Evolutionary conservation across 2,797 vertebrate species (phyloP).

Genomic region (Sebastes oblongus): DNA sequence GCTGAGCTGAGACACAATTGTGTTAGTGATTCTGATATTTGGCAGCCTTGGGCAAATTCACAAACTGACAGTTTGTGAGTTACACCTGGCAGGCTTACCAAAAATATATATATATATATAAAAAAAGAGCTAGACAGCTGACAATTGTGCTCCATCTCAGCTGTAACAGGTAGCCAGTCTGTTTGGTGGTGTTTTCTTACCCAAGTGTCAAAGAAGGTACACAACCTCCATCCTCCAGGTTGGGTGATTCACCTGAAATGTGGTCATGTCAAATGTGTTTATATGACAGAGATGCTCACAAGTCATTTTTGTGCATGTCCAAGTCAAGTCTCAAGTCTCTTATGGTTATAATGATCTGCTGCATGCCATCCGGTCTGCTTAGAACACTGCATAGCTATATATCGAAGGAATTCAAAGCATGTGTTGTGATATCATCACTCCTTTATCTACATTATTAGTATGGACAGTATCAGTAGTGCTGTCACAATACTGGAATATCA

Average conservation of each 20-base stretch:
- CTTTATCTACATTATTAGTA: no score
- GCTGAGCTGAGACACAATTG: not conserved
- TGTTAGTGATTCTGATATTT: constrained; percentile 34
- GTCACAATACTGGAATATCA: no score
- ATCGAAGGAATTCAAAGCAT: no score
- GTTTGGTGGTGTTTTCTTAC: constrained; percentile 10
- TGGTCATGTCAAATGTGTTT: constrained; percentile 12
- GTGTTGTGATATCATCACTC: no score
- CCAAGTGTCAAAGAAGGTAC: constrained; percentile 26
- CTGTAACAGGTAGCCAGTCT: constrained; percentile 13
- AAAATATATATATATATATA: not conserved
- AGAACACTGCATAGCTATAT: no score
- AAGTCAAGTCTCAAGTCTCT: no score
- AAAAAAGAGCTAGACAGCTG: constrained; percentile 25
- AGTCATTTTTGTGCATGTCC: no score
- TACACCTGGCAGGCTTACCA: constrained; percentile 27
- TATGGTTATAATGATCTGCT: no score
- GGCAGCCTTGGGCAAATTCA: constrained; percentile 33
- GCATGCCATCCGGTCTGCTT: no score
- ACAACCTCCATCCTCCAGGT: constrained; percentile 21
- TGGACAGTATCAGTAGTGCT: no score
- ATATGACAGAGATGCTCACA: no score
- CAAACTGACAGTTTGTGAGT: constrained; percentile 36
- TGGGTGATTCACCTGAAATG: constrained; percentile 11
- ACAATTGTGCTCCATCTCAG: constrained; percentile 27